These are phyloP conservation scores for Serrognathus titanus DNA, from an alignment of 2,888 invertebrate species.

Conservation along the genomic window DNA sequence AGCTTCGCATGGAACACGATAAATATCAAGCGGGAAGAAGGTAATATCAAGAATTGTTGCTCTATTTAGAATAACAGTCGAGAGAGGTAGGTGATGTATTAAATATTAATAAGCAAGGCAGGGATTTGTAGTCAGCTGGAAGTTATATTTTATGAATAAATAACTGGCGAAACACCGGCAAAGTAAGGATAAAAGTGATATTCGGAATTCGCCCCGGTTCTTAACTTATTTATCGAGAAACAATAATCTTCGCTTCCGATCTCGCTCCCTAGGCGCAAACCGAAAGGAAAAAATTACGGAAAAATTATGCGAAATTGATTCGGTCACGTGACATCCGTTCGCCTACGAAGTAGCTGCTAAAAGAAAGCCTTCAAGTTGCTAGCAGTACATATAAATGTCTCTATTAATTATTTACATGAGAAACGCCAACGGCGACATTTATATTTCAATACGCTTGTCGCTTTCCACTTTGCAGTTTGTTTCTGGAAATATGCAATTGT, in stretches of 20 bases:
- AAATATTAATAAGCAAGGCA: conserved; percentile 26
- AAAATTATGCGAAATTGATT: not conserved
- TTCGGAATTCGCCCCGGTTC: conserved; percentile 19
- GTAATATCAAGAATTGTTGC: conserved; percentile 1
- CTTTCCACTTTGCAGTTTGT: conserved; percentile 2
- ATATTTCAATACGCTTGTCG: conserved; percentile 22
- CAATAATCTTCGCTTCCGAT: conserved; percentile 18
- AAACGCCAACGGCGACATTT: conserved; percentile 25
- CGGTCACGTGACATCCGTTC: not conserved
- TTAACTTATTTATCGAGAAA: conserved; percentile 25
- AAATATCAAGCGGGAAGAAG: not conserved
- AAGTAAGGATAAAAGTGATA: conserved; percentile 15
- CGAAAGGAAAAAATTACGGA: not conserved
- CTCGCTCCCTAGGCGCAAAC: not conserved
- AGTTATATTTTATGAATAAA: conserved; percentile 29
- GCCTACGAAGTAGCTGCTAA: not conserved
- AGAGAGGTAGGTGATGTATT: conserved; percentile 19
- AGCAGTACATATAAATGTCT: conserved; percentile 17
- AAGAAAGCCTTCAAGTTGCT: not conserved
- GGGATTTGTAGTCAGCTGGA: conserved; percentile 26
- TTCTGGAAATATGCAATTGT: conserved; percentile 3
- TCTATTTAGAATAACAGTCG: conserved; percentile 6
- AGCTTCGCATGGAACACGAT: not conserved
- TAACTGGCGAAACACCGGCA: conserved; percentile 11
- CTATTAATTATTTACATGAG: conserved; percentile 26